phyloP scores from a whole-genome alignment of 2,888 invertebrate species.

The Allolobophora icterica region DNA sequence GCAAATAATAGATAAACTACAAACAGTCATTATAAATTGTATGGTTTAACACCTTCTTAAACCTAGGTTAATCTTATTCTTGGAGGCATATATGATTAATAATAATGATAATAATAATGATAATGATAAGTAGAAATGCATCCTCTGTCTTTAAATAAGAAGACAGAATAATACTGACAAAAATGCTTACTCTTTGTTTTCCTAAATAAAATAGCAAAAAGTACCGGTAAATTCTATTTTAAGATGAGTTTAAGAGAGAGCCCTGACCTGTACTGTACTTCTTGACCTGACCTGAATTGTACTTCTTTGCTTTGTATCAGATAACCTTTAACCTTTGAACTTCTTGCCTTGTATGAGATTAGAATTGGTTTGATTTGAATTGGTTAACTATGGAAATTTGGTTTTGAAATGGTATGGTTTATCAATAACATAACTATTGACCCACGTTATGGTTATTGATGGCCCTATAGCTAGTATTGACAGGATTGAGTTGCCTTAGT shows the following conservation, averaged over 20 bases:
- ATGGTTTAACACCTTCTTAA: not conserved
- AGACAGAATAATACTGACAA: not conserved
- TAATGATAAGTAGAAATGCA: not conserved
- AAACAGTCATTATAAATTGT: too few species aligned
- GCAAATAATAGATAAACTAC: too few species aligned
- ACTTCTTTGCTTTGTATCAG: not conserved
- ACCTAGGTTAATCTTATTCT: not conserved
- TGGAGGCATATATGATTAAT: not conserved
- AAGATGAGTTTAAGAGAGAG: too few species aligned
- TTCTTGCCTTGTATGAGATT: constrained; percentile 14
- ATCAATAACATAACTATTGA: too few species aligned
- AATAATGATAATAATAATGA: not conserved
- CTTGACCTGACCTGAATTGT: too few species aligned
- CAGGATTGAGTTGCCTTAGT: constrained; percentile 24
- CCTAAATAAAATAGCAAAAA: too few species aligned
- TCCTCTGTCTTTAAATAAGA: not conserved
- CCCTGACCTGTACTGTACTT: too few species aligned
- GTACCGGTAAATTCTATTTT: too few species aligned
- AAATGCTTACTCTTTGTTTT: too few species aligned
- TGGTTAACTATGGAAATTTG: not conserved
- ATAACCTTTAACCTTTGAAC: not conserved
- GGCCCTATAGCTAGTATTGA: not conserved
- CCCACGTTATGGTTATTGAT: not conserved
- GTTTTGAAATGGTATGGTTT: not conserved
- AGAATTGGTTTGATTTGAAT: not conserved